Evolutionary conservation across 2,113 vertebrate species (phyloP).

Genomic region (Progne subis): DNA sequence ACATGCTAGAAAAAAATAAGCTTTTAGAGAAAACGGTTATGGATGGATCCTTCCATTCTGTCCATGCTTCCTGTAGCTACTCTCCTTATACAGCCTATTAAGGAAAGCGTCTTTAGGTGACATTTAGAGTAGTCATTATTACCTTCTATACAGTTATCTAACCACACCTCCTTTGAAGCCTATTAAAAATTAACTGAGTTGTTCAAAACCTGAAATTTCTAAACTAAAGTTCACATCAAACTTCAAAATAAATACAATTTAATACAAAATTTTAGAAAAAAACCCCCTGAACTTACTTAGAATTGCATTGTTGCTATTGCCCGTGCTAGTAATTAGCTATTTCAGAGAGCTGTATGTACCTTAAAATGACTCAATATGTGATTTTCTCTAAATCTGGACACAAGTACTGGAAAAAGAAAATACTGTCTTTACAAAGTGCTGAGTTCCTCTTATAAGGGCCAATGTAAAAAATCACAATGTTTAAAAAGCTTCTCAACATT

Average conservation of each 20-base stretch:
- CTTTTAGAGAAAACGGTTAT: neutral
- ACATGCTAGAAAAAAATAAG: neutral
- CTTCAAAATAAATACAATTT: constrained; percentile 56
- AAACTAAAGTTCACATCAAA: neutral
- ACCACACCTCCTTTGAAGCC: neutral
- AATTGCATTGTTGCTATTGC: neutral
- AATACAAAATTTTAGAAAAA: neutral
- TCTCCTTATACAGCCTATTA: neutral
- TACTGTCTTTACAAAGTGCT: neutral
- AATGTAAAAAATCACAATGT: neutral
- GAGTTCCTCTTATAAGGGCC: neutral
- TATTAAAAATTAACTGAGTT: neutral
- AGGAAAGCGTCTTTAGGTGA: neutral
- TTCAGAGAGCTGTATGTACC: neutral
- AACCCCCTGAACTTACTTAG: neutral
- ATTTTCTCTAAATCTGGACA: neutral
- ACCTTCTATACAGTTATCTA: neutral
- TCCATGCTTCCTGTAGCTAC: neutral
- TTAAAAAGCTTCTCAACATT: neutral
- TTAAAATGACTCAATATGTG: neutral
- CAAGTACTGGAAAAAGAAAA: neutral
- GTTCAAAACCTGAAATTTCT: neutral
- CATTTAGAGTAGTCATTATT: neutral
- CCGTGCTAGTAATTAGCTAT: neutral
- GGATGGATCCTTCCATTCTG: neutral